Evolutionary conservation across 2,797 vertebrate species (phyloP).

Genomic region (Siniperca obscura): DNA sequence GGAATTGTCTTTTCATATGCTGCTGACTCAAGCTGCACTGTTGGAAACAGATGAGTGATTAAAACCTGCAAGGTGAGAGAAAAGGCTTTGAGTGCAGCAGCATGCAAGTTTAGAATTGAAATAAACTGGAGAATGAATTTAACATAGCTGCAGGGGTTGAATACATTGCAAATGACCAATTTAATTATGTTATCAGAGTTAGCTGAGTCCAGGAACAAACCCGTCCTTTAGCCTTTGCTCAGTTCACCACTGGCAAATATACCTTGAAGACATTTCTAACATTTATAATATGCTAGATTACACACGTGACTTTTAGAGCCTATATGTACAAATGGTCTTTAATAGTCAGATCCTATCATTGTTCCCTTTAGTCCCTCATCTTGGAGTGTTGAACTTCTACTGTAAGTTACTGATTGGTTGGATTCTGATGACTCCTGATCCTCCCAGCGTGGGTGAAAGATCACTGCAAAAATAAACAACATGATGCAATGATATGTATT

Average conservation of each 20-base stretch:
- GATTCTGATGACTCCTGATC: background rate
- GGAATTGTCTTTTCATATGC: conserved; percentile 19
- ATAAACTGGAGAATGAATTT: conserved; percentile 30
- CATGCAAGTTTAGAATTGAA: conserved; percentile 10
- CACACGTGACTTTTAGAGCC: background rate
- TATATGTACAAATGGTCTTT: background rate
- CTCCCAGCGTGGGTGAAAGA: background rate
- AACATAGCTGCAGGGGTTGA: conserved; percentile 43
- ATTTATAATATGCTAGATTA: background rate
- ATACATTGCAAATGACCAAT: conserved; percentile 44
- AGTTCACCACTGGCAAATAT: background rate
- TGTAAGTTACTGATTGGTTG: background rate
- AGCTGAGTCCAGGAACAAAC: conserved; percentile 8
- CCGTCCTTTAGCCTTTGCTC: conserved; percentile 32
- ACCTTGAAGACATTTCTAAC: background rate
- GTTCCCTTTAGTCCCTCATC: background rate
- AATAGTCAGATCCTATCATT: background rate
- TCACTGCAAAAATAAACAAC: background rate
- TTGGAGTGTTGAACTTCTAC: background rate
- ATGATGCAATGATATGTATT: background rate
- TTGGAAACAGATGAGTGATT: conserved; percentile 57
- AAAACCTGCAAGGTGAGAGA: conserved; percentile 51
- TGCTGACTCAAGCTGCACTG: conserved; percentile 53
- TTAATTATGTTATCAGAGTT: conserved; percentile 22
- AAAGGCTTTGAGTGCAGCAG: conserved; percentile 37